Evolutionary conservation across 1,140 invertebrate species (phyloP), one percentile per base, ranked within the genome.

Genomic region (Achatina immaculata): DNA sequence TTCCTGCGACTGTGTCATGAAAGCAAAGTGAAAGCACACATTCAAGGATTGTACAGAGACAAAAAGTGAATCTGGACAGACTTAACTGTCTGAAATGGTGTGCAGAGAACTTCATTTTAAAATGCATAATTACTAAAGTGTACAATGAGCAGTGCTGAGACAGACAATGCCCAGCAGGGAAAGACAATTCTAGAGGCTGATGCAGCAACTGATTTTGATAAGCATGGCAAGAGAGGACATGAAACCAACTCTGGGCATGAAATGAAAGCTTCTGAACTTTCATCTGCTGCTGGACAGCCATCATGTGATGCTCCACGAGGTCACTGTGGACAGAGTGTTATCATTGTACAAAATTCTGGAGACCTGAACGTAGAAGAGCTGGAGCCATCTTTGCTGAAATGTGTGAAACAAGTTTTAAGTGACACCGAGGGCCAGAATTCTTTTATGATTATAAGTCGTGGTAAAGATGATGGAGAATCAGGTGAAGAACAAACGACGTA

Each of bases 391-490:
- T 14, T 80, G 45, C 19, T 72, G 28, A 71, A 51, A 40, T 72
- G 40, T 72, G 78, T 80, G 19, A 71, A 80, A 68, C 31, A 69
- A 45, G 43, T 80, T 40, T 68, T 80, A 16, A 43, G 2, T 3
- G 36, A 72, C 3, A 19, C 28, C 58, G 68, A 66, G 19, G 58
- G 66, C 0, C 58, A 78, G 45, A 6, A 80, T 28, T 78, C 76
- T 7, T 4, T 68, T 11, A 71, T 77, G 48, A 77, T 77, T 4
- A 36, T 77, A 3, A 42, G 36, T 34, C 31, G 55, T 16, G 55
- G 38, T 14, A 34, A 36, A 14, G 75, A 62, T 36, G 14, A 21
- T 43, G 42, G 45, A n/a, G 36, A 65, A 28, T 42, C 36, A 36
- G 31, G 42, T 28, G 45, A 45, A 9, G 42, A 51, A 31, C 42